A percentile compares a stretch with the other conserved stretches of the same genome.
phyloP scores from a whole-genome alignment of 1,140 invertebrate genomes.

The Portunus trituberculatus region DNA sequence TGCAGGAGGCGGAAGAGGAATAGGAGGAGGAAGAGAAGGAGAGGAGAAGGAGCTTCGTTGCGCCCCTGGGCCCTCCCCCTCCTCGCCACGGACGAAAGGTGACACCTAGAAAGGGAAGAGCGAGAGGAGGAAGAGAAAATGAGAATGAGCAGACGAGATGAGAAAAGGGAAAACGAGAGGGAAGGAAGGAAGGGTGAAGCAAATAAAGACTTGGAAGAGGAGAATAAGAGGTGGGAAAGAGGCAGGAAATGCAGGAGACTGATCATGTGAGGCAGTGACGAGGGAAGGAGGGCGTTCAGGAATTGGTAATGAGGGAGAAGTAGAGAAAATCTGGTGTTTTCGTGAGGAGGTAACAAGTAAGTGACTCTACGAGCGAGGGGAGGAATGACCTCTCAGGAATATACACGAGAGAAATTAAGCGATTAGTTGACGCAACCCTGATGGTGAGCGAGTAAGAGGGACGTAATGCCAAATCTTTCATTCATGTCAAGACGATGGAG shows the following conservation, averaged over 20 bases:
- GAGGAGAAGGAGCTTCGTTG: too few species aligned
- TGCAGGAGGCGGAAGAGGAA: neutral
- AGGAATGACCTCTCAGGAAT: neutral
- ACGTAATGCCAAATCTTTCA: neutral
- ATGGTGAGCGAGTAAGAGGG: too few species aligned
- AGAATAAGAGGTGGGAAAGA: neutral
- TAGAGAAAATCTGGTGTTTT: conserved; percentile 9
- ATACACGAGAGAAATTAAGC: neutral
- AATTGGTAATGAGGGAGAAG: neutral
- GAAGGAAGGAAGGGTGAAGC: conserved; percentile 24
- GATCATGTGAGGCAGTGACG: neutral
- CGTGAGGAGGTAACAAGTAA: neutral
- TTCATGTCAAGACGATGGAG: neutral
- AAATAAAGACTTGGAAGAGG: neutral
- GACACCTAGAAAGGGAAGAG: neutral
- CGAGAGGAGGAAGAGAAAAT: conserved; percentile 26
- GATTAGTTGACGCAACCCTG: neutral
- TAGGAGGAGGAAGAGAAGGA: neutral
- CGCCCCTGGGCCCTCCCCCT: neutral
- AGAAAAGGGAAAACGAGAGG: neutral
- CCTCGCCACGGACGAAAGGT: neutral
- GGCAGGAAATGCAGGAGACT: neutral
- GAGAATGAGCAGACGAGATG: neutral
- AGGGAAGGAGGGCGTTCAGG: neutral
- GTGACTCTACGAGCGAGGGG: neutral